A percentile compares a stretch with the other conserved stretches of the same genome.
phyloP scores from a whole-genome alignment of 2,797 vertebrate species.

The Spinus olivaceus region DNA sequence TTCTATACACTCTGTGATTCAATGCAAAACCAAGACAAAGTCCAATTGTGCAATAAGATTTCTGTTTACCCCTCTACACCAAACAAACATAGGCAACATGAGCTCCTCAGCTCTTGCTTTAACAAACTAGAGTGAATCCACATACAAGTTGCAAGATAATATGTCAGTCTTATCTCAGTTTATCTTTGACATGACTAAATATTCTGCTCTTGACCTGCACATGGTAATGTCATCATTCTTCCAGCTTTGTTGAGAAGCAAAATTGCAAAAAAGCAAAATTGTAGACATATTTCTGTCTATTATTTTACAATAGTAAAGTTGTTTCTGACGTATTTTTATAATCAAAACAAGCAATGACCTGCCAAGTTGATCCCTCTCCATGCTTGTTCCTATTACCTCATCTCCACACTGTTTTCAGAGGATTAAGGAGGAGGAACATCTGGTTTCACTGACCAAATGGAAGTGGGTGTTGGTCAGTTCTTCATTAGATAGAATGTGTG shows the following conservation, averaged over 20 bases:
- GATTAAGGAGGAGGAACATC: constrained; percentile 3
- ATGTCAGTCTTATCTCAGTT: background rate
- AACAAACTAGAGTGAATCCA: background rate
- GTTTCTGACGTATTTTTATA: background rate
- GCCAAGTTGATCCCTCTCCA: background rate
- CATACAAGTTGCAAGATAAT: background rate
- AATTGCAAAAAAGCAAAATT: background rate
- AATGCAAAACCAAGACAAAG: background rate
- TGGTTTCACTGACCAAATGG: constrained; percentile 36
- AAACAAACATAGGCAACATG: background rate
- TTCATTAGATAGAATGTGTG: constrained; percentile 17
- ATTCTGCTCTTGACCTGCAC: background rate
- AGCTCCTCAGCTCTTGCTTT: background rate
- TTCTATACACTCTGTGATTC: background rate
- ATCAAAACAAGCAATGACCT: background rate
- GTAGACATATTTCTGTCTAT: background rate
- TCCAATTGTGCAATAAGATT: background rate
- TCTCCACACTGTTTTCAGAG: background rate
- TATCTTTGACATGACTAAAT: background rate
- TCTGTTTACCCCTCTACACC: background rate
- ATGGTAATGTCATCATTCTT: background rate
- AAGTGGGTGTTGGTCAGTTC: constrained; percentile 10
- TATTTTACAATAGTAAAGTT: background rate
- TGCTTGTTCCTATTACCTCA: constrained; percentile 31
- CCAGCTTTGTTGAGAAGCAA: background rate